A percentile compares a stretch with the other conserved stretches of the same genome.
These are phyloP conservation scores for Setipinna tenuifilis DNA, from an alignment of 2,797 vertebrate species.

Conservation along the genomic window DNA sequence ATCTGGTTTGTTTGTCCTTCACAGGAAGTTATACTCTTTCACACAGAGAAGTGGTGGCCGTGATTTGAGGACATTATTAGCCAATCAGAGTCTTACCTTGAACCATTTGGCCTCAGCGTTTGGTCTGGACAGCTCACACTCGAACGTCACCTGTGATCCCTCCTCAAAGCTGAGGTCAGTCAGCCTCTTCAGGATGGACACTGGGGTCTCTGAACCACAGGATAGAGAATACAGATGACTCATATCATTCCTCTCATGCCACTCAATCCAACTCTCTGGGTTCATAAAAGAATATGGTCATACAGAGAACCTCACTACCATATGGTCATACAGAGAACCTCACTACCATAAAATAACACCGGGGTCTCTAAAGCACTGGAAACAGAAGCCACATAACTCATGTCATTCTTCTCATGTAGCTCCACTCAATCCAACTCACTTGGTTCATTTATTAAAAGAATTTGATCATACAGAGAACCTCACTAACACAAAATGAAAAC, in stretches of 20 bases:
- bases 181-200: constrained; percentile 79
- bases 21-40: not conserved
- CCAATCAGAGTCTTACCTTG: constrained; percentile 77
- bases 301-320: no score
- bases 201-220: constrained; percentile 81
- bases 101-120: constrained; percentile 85
- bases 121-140: constrained; percentile 90
- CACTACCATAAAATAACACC: constrained; percentile 60
- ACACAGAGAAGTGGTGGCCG: not conserved
- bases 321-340: no score
- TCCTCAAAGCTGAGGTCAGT: constrained; percentile 82
- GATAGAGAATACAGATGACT: not conserved
- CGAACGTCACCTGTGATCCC: constrained; percentile 79
- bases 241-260: no score
- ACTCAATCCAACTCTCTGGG: not conserved
- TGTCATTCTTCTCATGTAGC: no score
- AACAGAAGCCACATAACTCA: not conserved
- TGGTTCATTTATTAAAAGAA: no score
- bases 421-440: no score
- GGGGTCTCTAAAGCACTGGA: constrained; percentile 79
- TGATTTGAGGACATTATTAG: not conserved
- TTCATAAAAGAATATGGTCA: not conserved
- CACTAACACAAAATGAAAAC: no score
- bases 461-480: no score
- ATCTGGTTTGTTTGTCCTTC: not conserved